Evolutionary conservation across 30 jellyfish, hydroid and myxozoan genomes (phyloP), one percentile per base, ranked within the genome.

Genomic region (Thelohanellus kitauei): DNA sequence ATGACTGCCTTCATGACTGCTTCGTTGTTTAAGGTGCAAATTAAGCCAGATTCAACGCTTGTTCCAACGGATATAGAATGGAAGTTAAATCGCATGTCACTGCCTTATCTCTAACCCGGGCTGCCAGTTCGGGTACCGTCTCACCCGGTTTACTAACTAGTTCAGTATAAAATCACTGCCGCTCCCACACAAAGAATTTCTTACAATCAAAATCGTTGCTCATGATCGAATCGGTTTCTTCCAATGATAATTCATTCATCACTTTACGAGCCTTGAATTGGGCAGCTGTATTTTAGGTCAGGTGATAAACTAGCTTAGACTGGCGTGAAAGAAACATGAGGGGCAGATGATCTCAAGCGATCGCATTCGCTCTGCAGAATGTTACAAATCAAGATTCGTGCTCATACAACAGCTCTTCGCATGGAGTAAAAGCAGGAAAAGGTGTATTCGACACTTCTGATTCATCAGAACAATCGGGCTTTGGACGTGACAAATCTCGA

Each of bases 51-150:
- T 58, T 20, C 17, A 41, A 18, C 29, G 66, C 60, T 30, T 52
- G 47, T 19, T 52, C 60, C 60, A 18, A 49, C 4, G 66, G 60
- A n/a, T 52, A 47, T 24, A 18, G 12, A 23, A 40, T 23, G 32
- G 66, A 41, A 10, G 66, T 4, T 30, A 52, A 52, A 17, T 43
- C 51, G 22, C 60, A 21, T 11, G 50, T 52, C 23, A 47, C 60
- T 30, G 66, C 66, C 22, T 52, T 58, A 22, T 52, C 58, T 18
- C 66, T 47, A 41, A 41, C 43, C 2, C 32, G 47, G 27, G 59
- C 64, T 3, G 60, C 48, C 2, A 41, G 21, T 17, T 40, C 59
- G 21, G 41, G 63, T 2, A 52, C 12, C 13, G 66, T 52, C 33
- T 52, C 66, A 6, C 58, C 66, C 2, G 58, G 66, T 22, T 20